phyloP scores from a whole-genome alignment of 2,113 vertebrate genomes.

The Perccottus glenii region DNA sequence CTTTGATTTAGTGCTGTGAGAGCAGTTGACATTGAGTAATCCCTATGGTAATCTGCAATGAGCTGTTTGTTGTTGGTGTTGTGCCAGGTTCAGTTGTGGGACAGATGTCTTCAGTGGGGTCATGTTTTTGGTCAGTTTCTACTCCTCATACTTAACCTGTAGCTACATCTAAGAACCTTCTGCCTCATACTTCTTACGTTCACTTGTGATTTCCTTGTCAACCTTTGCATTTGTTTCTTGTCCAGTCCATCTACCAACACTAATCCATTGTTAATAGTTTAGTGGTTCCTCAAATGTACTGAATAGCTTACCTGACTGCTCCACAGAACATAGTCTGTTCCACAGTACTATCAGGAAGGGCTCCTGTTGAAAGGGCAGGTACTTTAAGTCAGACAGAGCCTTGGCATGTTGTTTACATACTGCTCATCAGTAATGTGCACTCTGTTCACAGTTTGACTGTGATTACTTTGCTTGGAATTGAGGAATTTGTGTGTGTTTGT shows the following conservation, averaged over 20 bases:
- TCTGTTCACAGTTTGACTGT: no score
- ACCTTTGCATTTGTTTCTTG: not conserved
- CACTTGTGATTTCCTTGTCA: not conserved
- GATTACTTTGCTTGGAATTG: no score
- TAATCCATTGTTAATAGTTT: no score
- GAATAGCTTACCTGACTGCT: no score
- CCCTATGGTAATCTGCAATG: constrained; percentile 66
- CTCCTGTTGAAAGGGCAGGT: no score
- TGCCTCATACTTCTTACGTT: not conserved
- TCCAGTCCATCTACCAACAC: not conserved
- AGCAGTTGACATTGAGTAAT: constrained; percentile 67
- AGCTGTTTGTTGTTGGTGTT: constrained; percentile 55
- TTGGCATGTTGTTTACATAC: no score
- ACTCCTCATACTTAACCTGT: not conserved
- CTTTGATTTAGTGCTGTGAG: constrained; percentile 67
- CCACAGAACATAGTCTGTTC: no score
- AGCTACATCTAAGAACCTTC: not conserved
- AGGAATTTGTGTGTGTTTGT: no score
- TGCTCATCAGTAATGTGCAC: no score
- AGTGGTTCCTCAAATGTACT: no score
- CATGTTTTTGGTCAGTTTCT: constrained; percentile 19
- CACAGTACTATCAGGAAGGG: no score
- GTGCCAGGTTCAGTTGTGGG: constrained; percentile 43
- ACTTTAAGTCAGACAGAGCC: no score
- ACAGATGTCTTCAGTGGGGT: constrained; percentile 31